Base-by-base conservation (phyloP, 2,797 vertebrate genomes). In the Sparus aurata region DNA sequence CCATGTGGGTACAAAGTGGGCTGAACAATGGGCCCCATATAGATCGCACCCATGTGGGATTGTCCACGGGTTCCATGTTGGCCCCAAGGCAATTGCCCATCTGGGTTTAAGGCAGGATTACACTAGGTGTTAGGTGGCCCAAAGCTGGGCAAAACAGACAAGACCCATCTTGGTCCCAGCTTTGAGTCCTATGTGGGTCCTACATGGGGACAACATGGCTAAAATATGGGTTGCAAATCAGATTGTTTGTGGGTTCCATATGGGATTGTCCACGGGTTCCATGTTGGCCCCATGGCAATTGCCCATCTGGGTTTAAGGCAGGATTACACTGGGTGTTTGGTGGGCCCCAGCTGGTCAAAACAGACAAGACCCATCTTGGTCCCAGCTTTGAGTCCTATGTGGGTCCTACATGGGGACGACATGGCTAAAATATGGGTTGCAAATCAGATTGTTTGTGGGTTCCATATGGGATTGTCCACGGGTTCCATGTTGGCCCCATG, bases 21-120 rank as follows among this genome's bases (percentile, higher is more conserved):
- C 87, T 89, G 61, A 50, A 46, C 13, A 16, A 17, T 46, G 45
- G 45, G 45, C 45, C 45, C 15, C 45, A 46, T 16, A 18, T 69
- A 64, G n/a, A n/a, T n/a, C n/a, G n/a, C n/a, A n/a, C n/a, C n/a
- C n/a, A n/a, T n/a, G n/a, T n/a, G n/a, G n/a, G n/a, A n/a, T n/a
- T n/a, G n/a, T n/a, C n/a, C n/a, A n/a, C n/a, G 17, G 64, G 64
- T 76, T 76, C 64, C 47, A 69, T 61, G 22, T 10, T 68, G 46
- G 63, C 22, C 62, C 54, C 64, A 71, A 15, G 55, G 10, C 55
- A 68, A 67, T 53, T 59, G 64, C 54, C 53, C 30, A 59, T 23
- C 12, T 67, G 64, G 64, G 23, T 60, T 52, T 67, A 57, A 60
- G 9, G 73, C 65, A 61, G 65, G 38, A 52, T 76, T 60, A 46